Conservation (phyloP, 2,797 vertebrate species). For the Gastrophryne carolinensis region DNA sequence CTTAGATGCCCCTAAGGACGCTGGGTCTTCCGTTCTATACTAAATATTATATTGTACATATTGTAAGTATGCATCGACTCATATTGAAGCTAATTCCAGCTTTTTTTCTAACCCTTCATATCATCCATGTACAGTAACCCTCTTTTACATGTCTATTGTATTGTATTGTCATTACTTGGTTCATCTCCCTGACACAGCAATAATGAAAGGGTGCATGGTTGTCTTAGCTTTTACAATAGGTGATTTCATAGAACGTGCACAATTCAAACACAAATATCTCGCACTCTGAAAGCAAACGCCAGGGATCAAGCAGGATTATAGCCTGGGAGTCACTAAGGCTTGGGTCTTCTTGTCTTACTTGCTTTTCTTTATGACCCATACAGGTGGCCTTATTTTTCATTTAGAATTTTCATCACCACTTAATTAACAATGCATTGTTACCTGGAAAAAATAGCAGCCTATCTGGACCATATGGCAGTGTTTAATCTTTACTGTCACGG, state of each 20-base stretch:
- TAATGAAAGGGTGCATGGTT: constrained; percentile 21
- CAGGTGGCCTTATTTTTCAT: constrained; percentile 65
- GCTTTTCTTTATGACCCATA: constrained; percentile 60
- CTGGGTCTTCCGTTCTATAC: too few relatives aligned
- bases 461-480: constrained; percentile 66
- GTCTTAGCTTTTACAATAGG: neutral
- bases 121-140: neutral
- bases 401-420: constrained; percentile 65
- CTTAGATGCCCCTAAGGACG: too few relatives aligned
- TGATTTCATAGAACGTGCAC: constrained; percentile 31
- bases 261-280: constrained; percentile 58
- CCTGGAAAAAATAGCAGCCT: constrained; percentile 64
- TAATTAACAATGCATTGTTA: constrained; percentile 68
- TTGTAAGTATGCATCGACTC: too few relatives aligned
- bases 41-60: too few relatives aligned
- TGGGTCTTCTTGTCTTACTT: constrained; percentile 56
- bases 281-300: constrained; percentile 54
- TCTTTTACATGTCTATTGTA: neutral
- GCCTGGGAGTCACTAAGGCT: constrained; percentile 50
- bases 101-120: too few relatives aligned
- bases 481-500: constrained; percentile 68
- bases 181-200: constrained; percentile 41
- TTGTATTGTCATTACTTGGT: constrained; percentile 9
- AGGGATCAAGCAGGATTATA: constrained; percentile 54
- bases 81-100: too few relatives aligned